Evolutionary conservation across 2,113 vertebrate species (phyloP).

Genomic region (Anguilla japonica): DNA sequence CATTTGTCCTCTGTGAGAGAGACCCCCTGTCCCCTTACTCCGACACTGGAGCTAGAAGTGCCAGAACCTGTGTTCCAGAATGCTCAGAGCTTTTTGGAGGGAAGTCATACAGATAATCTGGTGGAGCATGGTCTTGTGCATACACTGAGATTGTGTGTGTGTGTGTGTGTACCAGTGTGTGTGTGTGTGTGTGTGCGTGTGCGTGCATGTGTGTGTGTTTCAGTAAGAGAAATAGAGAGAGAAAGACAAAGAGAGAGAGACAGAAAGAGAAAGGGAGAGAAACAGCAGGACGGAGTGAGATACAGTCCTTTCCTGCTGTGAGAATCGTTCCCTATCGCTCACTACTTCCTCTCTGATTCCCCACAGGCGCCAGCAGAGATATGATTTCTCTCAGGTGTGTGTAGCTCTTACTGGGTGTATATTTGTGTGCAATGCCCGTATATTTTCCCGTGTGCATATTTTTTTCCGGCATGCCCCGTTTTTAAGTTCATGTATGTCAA

Average conservation of each 20-base stretch:
- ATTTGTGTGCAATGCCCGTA: not conserved
- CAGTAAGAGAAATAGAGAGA: no score
- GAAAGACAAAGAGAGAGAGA: no score
- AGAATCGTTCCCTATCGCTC: no score
- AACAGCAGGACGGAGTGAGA: no score
- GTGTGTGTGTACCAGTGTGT: not conserved
- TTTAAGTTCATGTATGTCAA: slow-evolving; percentile 28
- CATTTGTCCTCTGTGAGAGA: not conserved
- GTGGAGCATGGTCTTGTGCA: slow-evolving; percentile 27
- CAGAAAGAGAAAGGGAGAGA: no score
- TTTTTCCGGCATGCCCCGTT: not conserved
- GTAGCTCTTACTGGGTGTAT: not conserved
- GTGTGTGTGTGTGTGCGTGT: not conserved
- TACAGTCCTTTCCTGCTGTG: no score
- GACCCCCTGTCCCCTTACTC: not conserved
- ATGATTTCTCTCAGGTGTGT: not conserved
- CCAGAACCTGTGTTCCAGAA: not conserved
- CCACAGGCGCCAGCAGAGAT: no score
- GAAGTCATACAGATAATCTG: slow-evolving; percentile 3
- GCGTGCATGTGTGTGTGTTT: not conserved
- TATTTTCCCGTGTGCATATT: slow-evolving; percentile 11
- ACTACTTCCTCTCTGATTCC: no score
- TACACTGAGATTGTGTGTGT: slow-evolving; percentile 1
- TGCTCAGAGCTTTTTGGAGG: not conserved
- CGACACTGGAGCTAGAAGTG: not conserved